Evolutionary conservation across 2,888 invertebrate species (phyloP), one percentile per base, ranked within the genome.

Genomic region (Lacanobia wlatinum): DNA sequence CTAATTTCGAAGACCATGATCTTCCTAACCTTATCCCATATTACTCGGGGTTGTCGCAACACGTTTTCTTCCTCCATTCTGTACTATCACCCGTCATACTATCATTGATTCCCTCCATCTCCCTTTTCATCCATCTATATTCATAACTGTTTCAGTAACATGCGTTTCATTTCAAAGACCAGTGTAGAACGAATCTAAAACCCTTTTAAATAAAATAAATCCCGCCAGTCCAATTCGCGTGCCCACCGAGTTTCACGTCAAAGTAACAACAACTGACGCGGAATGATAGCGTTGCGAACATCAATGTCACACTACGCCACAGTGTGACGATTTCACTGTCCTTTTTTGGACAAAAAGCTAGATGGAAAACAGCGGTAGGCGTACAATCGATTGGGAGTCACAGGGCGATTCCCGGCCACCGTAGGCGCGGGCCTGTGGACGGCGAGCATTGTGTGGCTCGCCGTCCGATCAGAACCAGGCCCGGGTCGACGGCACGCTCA

Each of bases 241-340:
- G 21, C 58, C 50, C 65, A 52, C 60, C 55, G 66, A 55, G 67
- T 53, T 58, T 46, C 34, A 28, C 48, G 60, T 81, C 81, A 77
- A 76, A 63, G 77, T 59, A 43, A 63, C n/a, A 16, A n/a, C 68
- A 43, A 62, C 53, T 76, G 68, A 62, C 18, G 81, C 53, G 58
- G 69, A 78, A 81, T 69, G 69, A 78, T 77, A 59, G 81, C 59
- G 38, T 52, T 53, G 69, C 21, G 38, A 62, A 76, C 43, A 76
- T 80, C 53, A 46, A 34, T 38, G 77, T 63, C 77, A 69, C 70
- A 67, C 62, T 12, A 50, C 43, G 16, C 7, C 58, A 63, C 34
- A 38, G 28, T 38, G 62, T 43, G 34, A 68, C 81, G 38, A 76
- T 78, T 69, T 69, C 46, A 68, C 53, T 2, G 50, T 12, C 9